phyloP scores from a whole-genome alignment of 2,797 vertebrate genomes.

The Phrynocephalus vlangalii region DNA sequence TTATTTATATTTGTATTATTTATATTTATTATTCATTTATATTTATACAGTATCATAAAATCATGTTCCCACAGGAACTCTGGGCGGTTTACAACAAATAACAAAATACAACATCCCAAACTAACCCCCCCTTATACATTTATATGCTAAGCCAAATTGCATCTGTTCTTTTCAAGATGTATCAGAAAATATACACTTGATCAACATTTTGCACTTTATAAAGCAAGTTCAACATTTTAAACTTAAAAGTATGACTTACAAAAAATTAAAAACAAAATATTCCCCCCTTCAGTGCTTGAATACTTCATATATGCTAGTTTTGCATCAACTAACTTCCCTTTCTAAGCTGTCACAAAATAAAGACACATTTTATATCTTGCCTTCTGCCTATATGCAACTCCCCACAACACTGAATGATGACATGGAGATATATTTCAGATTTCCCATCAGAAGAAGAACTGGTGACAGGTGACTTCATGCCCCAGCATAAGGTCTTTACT shows the following conservation, averaged over 20 bases:
- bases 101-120: too few relatives aligned
- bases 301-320: neutral
- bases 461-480: too few relatives aligned
- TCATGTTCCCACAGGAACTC: too few relatives aligned
- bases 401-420: neutral
- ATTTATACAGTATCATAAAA: too few relatives aligned
- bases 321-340: neutral
- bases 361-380: neutral
- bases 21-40: too few relatives aligned
- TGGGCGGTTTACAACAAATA: too few relatives aligned
- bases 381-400: neutral
- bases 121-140: neutral
- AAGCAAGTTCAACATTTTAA: neutral
- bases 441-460: too few relatives aligned
- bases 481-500: too few relatives aligned
- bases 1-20: slow-evolving; percentile 1
- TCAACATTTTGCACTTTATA: neutral
- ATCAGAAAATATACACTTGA: neutral
- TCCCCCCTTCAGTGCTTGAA: neutral
- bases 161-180: neutral
- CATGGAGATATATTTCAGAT: neutral
- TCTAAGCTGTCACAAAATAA: neutral
- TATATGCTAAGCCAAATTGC: slow-evolving; percentile 44
- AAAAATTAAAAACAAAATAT: neutral
- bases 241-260: neutral